Evolutionary conservation across 2,888 invertebrate genomes (phyloP), one percentile per base, ranked within the genome.

Genomic region (Macrophya alboannulata): DNA sequence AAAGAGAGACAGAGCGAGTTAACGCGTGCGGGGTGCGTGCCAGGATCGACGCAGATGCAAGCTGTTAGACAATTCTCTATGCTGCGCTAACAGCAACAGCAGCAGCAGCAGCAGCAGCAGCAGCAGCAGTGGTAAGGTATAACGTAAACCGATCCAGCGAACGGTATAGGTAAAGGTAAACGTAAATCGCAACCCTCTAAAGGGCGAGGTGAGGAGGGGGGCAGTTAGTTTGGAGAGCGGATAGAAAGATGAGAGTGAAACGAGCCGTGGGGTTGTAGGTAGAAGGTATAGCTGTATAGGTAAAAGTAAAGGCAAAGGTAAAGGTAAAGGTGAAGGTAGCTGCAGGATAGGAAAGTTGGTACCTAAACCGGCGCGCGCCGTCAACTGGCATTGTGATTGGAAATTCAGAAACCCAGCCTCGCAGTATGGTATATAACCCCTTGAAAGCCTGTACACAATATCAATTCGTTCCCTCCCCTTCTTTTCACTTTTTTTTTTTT

Each of bases 361-460:
- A 43, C 21, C n/a, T 31, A 43, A 1, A 37, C 12, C 17, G 59
- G 81, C 62, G 81, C 59, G 81, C 81, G 81, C 59, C 59, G 59
- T n/a, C 59, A 17, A 51, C 91, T 90, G 87, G 92, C 91, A 93
- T 93, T 93, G 93, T 93, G 90, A 93, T 93, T 93, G 92, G 91
- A 92, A 92, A 93, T 92, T 93, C 90, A 90, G 88, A 88, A 90
- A 89, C 88, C 90, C 88, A 89, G 90, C 86, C 89, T 86, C 86
- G 62, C 45, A n/a, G 68, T 40, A n/a, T 25, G 15, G 45, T 5
- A 43, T 31, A 15, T 77, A 77, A 77, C 77, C 77, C 77, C 77
- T 77, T 77, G 77, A 77, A 77, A 77, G 9, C 51, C 77, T 51
- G 15, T 62, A 40, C 43, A 62, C 59, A 81, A 81, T 81, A 81